Conservation (phyloP, 2,888 invertebrate species). For the Cryptus armator region DNA sequence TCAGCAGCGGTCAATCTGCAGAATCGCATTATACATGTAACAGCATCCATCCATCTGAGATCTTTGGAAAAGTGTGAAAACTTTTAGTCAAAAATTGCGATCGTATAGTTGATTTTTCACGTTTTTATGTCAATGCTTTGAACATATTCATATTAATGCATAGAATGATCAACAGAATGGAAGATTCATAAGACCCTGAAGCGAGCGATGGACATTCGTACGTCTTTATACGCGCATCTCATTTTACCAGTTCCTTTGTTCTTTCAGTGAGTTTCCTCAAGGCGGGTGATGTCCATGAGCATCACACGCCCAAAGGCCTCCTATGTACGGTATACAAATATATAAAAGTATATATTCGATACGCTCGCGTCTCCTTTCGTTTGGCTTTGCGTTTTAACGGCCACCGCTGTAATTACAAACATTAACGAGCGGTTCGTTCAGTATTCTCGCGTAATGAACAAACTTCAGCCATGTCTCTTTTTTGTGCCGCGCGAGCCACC, state of each 20-base stretch:
- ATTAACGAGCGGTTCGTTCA: conserved; percentile 76
- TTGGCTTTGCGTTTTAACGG: conserved; percentile 73
- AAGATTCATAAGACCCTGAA: not conserved
- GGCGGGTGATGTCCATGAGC: conserved; percentile 29
- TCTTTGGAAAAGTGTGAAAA: too few species aligned
- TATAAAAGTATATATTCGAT: conserved; percentile 39
- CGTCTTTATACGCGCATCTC: conserved; percentile 21
- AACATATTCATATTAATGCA: not conserved
- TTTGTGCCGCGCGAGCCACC: conserved; percentile 57
- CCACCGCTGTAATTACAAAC: conserved; percentile 74
- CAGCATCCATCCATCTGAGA: not conserved
- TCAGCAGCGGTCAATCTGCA: not conserved
- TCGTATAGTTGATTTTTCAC: too few species aligned
- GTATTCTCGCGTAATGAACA: conserved; percentile 76
- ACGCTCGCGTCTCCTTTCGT: conserved; percentile 68
- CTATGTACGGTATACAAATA: conserved; percentile 15
- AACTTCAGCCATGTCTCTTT: conserved; percentile 70
- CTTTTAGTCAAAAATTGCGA: too few species aligned
- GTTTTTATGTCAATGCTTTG: not conserved
- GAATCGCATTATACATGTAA: not conserved
- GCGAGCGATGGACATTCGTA: conserved; percentile 12
- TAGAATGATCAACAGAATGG: not conserved
- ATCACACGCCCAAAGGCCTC: conserved; percentile 18
- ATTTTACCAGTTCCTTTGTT: conserved; percentile 55
- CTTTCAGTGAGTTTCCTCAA: conserved; percentile 45